These are phyloP conservation scores for Bhutanitis thaidina DNA, from an alignment of 2,888 invertebrate genomes.

Conservation along the genomic window DNA sequence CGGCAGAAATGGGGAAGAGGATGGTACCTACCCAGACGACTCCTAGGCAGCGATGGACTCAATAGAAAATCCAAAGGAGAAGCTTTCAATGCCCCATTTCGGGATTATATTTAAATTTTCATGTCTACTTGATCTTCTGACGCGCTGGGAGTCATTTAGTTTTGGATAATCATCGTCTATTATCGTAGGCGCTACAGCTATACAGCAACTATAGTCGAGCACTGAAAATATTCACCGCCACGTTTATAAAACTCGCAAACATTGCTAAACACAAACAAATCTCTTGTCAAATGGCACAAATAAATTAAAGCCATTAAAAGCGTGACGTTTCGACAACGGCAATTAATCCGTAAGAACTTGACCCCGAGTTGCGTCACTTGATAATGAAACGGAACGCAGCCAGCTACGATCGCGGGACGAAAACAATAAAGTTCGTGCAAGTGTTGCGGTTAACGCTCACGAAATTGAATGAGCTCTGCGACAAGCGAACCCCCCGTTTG, in stretches of 20 bases:
- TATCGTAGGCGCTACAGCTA: too few relatives aligned
- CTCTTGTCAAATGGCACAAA: slow-evolving; percentile 3
- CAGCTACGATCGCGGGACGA: neutral
- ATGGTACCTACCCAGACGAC: too few relatives aligned
- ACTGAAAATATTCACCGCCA: too few relatives aligned
- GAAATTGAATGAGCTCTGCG: neutral
- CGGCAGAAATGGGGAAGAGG: too few relatives aligned
- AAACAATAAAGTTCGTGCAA: slow-evolving; percentile 10
- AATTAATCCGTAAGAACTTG: slow-evolving; percentile 21
- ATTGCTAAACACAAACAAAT: neutral
- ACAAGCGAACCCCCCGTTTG: neutral
- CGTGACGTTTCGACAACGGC: slow-evolving; percentile 18
- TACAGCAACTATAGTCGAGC: too few relatives aligned
- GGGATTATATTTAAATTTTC: too few relatives aligned
- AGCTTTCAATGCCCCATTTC: too few relatives aligned
- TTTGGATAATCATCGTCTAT: too few relatives aligned
- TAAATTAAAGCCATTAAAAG: slow-evolving; percentile 17
- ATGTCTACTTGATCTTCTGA: too few relatives aligned
- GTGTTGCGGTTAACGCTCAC: slow-evolving; percentile 1
- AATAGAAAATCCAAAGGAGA: too few relatives aligned
- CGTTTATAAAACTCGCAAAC: neutral
- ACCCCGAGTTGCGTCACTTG: slow-evolving; percentile 19
- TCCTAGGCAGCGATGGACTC: too few relatives aligned
- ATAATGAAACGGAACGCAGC: slow-evolving; percentile 16
- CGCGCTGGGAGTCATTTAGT: too few relatives aligned